Evolutionary conservation across 2,113 vertebrate species (phyloP).

Genomic region (Rhizomys pruinosus): DNA sequence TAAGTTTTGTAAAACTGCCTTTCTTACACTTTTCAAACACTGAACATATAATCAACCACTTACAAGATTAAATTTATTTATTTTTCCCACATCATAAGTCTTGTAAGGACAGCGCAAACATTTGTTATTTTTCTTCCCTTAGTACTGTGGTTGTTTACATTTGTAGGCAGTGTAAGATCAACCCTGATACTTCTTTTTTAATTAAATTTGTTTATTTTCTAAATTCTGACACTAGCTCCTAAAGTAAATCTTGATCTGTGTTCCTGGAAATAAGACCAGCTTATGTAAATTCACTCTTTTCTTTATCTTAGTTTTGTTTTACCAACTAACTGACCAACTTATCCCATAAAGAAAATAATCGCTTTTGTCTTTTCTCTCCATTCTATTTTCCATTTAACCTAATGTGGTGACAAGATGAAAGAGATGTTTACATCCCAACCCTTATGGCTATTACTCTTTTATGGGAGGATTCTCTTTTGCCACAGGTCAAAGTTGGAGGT

Average conservation of each 20-base stretch:
- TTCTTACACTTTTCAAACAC: constrained; percentile 38
- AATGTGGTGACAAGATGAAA: background rate
- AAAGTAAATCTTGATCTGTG: constrained; percentile 22
- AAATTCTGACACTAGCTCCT: constrained; percentile 65
- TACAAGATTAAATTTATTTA: constrained; percentile 34
- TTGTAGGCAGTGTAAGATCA: background rate
- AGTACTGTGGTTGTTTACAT: constrained; percentile 18
- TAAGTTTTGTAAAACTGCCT: background rate
- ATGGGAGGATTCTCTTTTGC: constrained; percentile 19
- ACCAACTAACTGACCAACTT: background rate
- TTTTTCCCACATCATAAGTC: constrained; percentile 24
- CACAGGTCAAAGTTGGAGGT: background rate
- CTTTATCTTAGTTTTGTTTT: constrained; percentile 39
- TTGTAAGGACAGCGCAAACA: constrained; percentile 45
- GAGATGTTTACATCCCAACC: background rate
- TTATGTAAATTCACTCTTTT: constrained; percentile 12
- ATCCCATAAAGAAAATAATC: constrained; percentile 22
- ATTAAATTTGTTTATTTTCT: constrained; percentile 64
- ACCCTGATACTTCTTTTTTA: constrained; percentile 30
- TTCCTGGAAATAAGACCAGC: constrained; percentile 37
- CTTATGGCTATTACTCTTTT: constrained; percentile 32
- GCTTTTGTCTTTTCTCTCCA: background rate
- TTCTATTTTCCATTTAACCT: constrained; percentile 30
- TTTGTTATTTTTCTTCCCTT: constrained; percentile 1
- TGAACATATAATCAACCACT: background rate